These are phyloP conservation scores for Piscicola geometra DNA, from an alignment of 2,888 invertebrate genomes.

Conservation along the genomic window DNA sequence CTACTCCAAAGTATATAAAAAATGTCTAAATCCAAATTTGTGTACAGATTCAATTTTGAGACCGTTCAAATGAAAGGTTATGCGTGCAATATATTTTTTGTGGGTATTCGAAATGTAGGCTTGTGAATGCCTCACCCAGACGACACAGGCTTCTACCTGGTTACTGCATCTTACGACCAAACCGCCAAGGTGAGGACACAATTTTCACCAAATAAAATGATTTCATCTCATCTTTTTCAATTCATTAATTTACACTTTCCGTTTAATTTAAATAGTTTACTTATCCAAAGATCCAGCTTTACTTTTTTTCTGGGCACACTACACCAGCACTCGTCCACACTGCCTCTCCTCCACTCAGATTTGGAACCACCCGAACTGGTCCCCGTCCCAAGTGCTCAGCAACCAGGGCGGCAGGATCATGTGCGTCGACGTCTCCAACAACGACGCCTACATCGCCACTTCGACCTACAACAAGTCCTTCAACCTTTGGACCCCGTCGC, in stretches of 20 bases:
- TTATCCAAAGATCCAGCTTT: no score
- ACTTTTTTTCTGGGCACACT: no score
- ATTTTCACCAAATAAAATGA: no score
- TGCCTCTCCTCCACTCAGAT: conserved; percentile 57
- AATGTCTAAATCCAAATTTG: no score
- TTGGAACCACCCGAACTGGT: conserved; percentile 96
- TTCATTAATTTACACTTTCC: no score
- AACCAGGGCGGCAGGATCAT: conserved; percentile 97
- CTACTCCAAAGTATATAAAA: no score
- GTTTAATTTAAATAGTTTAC: no score
- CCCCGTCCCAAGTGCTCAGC: conserved; percentile 85
- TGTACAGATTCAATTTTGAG: no score
- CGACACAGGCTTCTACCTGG: conserved; percentile 72
- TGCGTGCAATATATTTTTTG: no score
- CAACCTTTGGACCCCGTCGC: conserved; percentile 73
- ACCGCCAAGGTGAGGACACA: conserved; percentile 68
- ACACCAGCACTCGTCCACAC: neutral
- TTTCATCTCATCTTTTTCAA: no score
- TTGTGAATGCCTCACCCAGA: conserved; percentile 41
- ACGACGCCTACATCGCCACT: conserved; percentile 85
- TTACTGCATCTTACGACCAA: conserved; percentile 88
- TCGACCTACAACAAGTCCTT: conserved; percentile 93
- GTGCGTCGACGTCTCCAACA: conserved; percentile 79
- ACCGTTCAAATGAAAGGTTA: no score
- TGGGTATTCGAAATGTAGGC: no score